Conservation (phyloP, 2,113 vertebrate genomes). For the Oxyruncus cristatus region DNA sequence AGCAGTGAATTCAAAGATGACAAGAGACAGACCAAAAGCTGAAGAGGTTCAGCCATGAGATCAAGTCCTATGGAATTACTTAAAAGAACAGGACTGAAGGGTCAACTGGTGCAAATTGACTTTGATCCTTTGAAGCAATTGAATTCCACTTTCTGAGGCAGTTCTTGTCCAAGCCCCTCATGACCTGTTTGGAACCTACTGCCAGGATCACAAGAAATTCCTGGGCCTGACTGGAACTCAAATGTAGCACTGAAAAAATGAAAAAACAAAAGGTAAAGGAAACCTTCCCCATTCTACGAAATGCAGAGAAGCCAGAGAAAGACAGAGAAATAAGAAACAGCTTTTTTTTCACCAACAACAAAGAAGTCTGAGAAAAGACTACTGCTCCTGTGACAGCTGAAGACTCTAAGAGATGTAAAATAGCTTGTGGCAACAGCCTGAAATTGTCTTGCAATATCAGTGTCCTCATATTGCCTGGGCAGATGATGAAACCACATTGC, state of each 20-base stretch:
- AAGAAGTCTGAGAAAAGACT: neutral
- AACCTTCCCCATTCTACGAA: neutral
- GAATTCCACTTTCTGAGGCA: neutral
- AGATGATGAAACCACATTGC: neutral
- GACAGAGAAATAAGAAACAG: neutral
- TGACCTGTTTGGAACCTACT: neutral
- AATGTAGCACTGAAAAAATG: neutral
- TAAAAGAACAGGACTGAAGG: neutral
- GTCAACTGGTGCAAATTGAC: neutral
- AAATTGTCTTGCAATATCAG: neutral
- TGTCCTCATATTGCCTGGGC: slow-evolving; percentile 5
- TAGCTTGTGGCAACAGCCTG: neutral
- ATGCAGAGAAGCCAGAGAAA: neutral
- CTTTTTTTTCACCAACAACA: neutral
- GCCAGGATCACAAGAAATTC: neutral
- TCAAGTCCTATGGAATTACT: neutral
- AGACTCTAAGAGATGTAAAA: neutral
- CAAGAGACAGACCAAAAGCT: neutral
- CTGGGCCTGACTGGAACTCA: neutral
- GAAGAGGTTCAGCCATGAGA: neutral
- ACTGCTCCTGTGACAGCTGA: neutral
- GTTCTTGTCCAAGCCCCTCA: neutral
- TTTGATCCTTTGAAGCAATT: neutral
- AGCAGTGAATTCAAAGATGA: neutral
- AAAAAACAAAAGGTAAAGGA: neutral